Percentiles rank a stretch among this genome's conserved stretches.
Evolutionary conservation across 2,113 vertebrate species (phyloP).

Genomic region (Xenus cinereus): DNA sequence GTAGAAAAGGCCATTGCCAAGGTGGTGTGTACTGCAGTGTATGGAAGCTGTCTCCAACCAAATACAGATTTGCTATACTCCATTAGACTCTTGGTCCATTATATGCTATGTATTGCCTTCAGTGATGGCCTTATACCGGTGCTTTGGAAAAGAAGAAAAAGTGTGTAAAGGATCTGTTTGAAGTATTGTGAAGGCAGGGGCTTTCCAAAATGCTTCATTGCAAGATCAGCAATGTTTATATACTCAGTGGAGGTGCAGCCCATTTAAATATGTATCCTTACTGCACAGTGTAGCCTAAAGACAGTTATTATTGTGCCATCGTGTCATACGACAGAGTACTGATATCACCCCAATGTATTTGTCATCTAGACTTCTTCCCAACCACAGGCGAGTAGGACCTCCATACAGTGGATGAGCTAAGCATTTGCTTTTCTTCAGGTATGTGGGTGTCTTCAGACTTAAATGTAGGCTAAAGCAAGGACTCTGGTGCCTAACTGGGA

Average conservation of each 20-base stretch:
- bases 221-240: neutral
- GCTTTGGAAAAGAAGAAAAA: neutral
- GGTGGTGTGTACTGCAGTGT: neutral
- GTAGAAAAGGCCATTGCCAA: neutral
- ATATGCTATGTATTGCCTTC: neutral
- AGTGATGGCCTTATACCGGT: neutral
- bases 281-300: neutral
- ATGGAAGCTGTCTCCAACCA: neutral
- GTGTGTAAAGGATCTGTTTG: neutral
- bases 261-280: neutral
- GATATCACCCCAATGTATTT: neutral
- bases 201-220: neutral
- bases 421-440: neutral
- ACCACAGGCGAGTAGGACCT: neutral
- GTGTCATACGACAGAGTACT: neutral
- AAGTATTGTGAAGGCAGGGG: neutral
- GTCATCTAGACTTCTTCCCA: neutral
- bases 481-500: neutral
- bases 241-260: neutral
- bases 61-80: neutral
- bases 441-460: neutral
- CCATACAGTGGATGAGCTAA: neutral
- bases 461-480: neutral
- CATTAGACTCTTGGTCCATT: neutral
- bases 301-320: neutral